Conservation (phyloP, 2,888 invertebrate species). For the Sclerodermus sp. region DNA sequence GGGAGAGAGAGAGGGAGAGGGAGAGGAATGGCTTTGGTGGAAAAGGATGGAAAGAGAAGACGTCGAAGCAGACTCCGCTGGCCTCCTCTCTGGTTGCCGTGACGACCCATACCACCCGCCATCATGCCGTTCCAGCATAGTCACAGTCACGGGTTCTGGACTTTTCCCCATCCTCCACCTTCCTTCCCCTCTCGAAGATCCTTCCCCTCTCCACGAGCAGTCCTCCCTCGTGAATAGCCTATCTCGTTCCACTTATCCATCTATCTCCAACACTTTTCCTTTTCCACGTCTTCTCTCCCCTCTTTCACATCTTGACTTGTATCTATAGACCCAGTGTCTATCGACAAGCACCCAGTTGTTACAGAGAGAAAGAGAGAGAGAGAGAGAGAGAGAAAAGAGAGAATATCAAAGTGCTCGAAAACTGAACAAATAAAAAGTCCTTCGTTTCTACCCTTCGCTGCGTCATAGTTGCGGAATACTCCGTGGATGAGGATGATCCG, state of each 20-base stretch:
- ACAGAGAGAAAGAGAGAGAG: no score
- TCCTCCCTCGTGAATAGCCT: constrained; percentile 8
- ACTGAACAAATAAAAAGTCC: constrained; percentile 4
- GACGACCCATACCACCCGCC: constrained; percentile 29
- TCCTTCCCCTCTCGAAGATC: constrained; percentile 5
- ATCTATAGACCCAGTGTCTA: no score
- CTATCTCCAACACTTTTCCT: neutral
- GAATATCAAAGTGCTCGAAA: no score
- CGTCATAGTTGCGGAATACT: no score
- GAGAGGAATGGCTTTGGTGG: constrained; percentile 9
- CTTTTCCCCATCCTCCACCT: constrained; percentile 10
- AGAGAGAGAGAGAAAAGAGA: no score
- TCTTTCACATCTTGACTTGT: no score
- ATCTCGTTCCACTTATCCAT: constrained; percentile 2
- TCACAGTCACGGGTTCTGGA: constrained; percentile 19
- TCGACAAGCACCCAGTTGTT: no score
- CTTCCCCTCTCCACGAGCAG: neutral
- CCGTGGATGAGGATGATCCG: no score
- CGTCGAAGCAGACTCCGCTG: constrained; percentile 12
- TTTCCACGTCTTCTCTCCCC: constrained; percentile 10
- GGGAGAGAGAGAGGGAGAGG: neutral
- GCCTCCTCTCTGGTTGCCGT: constrained; percentile 28
- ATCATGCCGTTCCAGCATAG: constrained; percentile 26
- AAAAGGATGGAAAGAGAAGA: constrained; percentile 13
- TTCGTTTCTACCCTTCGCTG: neutral